Conservation (phyloP, 1,140 invertebrate species). For the Matsumurasca onukii region DNA sequence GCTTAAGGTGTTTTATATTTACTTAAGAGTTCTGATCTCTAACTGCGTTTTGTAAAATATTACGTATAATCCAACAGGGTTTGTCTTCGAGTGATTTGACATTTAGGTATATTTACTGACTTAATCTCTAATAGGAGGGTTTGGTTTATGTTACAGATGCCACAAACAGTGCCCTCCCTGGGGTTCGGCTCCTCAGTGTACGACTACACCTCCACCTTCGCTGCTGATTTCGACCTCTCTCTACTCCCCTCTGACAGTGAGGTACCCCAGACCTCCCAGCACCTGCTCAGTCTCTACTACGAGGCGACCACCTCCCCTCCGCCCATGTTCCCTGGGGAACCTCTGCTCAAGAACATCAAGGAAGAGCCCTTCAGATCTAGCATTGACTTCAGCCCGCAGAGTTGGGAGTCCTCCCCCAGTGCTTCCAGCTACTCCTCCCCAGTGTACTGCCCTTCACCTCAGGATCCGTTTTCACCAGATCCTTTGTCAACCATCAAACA, state of each 20-base stretch:
- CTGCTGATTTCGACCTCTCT: constrained; percentile 72
- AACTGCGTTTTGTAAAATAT: too few species aligned
- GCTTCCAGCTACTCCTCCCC: constrained; percentile 16
- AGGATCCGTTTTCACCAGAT: constrained; percentile 26
- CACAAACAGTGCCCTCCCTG: constrained; percentile 74
- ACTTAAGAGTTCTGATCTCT: too few species aligned
- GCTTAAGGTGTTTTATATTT: too few species aligned
- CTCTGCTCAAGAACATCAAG: constrained; percentile 32
- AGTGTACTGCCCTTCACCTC: constrained; percentile 14
- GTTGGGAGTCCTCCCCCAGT: constrained; percentile 22
- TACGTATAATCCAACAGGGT: too few species aligned
- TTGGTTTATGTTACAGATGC: constrained; percentile 73
- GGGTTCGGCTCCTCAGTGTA: constrained; percentile 62
- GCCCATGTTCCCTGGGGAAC: constrained; percentile 48
- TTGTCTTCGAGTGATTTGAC: too few species aligned
- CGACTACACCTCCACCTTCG: constrained; percentile 60
- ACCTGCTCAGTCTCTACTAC: constrained; percentile 50
- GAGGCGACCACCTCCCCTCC: constrained; percentile 56
- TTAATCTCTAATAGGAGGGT: too few species aligned
- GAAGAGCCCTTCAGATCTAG: constrained; percentile 31
- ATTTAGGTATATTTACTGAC: too few species aligned
- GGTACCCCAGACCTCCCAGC: constrained; percentile 57
- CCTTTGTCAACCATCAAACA: constrained; percentile 52
- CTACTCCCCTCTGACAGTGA: constrained; percentile 61
- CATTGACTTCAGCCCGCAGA: constrained; percentile 3